phyloP scores from a whole-genome alignment of 2,888 invertebrate species.

The Euphydryas editha region DNA sequence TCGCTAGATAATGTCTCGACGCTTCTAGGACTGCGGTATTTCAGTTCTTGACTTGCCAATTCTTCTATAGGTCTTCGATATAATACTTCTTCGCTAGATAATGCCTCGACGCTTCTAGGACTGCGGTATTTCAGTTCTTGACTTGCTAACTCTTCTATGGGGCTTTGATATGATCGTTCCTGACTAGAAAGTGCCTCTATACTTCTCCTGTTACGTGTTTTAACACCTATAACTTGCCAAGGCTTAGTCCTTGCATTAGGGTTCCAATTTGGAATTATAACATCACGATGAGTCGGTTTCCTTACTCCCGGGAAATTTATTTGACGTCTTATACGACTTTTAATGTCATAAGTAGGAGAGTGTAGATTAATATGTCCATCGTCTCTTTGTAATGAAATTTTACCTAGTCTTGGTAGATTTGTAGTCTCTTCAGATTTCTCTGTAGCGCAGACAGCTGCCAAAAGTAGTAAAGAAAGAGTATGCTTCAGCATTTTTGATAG shows the following conservation, averaged over 20 bases:
- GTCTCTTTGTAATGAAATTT: not conserved
- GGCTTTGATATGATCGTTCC: conserved; percentile 5
- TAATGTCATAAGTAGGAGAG: not conserved
- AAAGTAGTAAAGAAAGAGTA: conserved; percentile 3
- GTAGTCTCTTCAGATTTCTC: not conserved
- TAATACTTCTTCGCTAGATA: too few relatives aligned
- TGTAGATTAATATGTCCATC: conserved; percentile 1
- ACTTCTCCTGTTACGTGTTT: conserved; percentile 40
- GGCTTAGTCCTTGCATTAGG: conserved; percentile 53
- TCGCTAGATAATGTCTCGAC: too few relatives aligned
- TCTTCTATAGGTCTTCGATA: conserved; percentile 31
- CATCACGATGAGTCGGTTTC: conserved; percentile 51
- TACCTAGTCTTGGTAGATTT: not conserved
- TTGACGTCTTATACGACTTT: conserved; percentile 19
- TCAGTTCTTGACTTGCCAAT: conserved; percentile 22
- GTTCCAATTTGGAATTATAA: conserved; percentile 58
- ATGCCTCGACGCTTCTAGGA: conserved; percentile 38
- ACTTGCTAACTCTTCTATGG: conserved; percentile 27
- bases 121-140: conserved; percentile 21
- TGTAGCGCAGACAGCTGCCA: conserved; percentile 11
- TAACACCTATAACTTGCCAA: conserved; percentile 51
- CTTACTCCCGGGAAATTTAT: conserved; percentile 37
- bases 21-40: conserved; percentile 28
- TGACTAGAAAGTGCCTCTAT: conserved; percentile 24
- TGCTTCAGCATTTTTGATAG: conserved; percentile 17